Evolutionary conservation across 2,113 vertebrate genomes (phyloP).

Genomic region (Ginglymostoma cirratum): DNA sequence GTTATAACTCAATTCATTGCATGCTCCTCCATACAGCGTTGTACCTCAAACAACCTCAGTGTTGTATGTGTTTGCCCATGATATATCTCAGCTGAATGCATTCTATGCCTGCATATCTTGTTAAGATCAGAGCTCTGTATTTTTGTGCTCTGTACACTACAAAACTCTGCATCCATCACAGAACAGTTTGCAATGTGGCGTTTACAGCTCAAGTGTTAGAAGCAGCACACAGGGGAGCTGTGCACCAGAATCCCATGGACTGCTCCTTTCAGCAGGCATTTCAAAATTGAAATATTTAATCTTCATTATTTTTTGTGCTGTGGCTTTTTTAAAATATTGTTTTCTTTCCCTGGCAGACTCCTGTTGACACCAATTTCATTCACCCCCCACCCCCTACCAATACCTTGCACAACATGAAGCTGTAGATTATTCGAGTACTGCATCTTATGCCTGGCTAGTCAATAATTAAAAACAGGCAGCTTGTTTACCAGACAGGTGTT

Average conservation of each 20-base stretch:
- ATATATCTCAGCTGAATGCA: not conserved
- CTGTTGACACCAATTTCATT: slow-evolving; percentile 48
- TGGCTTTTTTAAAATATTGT: slow-evolving; percentile 37
- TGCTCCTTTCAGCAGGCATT: not conserved
- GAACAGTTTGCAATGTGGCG: not conserved
- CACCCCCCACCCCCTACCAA: slow-evolving; percentile 36
- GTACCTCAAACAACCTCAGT: not conserved
- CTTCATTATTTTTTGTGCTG: not conserved
- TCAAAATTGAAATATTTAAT: slow-evolving; percentile 20
- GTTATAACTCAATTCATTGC: not conserved
- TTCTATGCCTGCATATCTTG: not conserved
- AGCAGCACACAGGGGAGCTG: not conserved
- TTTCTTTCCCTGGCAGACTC: slow-evolving; percentile 46
- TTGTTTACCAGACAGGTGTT: slow-evolving; percentile 71
- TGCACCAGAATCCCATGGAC: not conserved
- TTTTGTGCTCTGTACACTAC: not conserved
- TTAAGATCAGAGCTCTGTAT: not conserved
- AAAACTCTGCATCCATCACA: not conserved
- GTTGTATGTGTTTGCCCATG: not conserved
- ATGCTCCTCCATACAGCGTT: not conserved
- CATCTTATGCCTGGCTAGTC: slow-evolving; percentile 64
- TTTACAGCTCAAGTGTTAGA: not conserved
- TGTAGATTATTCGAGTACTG: slow-evolving; percentile 63
- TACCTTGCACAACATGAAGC: slow-evolving; percentile 61
- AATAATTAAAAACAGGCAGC: slow-evolving; percentile 71